Base-by-base conservation (phyloP, 2,113 vertebrate genomes). In the Cyprinodon brontotheroides region DNA sequence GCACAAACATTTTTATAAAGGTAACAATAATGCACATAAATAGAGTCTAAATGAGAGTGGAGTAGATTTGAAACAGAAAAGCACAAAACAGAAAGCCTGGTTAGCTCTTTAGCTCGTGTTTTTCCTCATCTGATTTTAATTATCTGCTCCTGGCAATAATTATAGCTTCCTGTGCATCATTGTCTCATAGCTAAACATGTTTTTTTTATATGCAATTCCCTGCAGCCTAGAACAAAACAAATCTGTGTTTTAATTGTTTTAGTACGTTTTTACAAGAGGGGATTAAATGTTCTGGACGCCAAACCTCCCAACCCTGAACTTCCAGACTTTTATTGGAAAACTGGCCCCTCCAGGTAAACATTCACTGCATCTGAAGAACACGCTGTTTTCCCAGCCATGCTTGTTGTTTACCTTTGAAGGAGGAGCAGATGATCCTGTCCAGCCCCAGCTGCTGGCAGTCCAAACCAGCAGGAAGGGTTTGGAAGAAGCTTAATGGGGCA, bases 401-500 rank as follows among this genome's bases (percentile, higher is more conserved):
- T 91, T 93, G 83, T 72, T 87, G 45, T 88, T 65, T 83, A 92
- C 87, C 82, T 68, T 85, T 70, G 13, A 37, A 41, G 17, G 82
- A 71, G 47, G 77, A 70, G 59, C 70, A 91, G 68, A 75, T 72
- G 2, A 93, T 75, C 70, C 89, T 71, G 41, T 57, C 67, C 60
- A 95, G 86, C 38, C 90, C 89, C 22, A 95, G 83, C 59, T 93
- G 92, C 68, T 88, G 81, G 93, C 90, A 95, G 78, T 93, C 83
- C 72, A 94, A 88, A 62, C 93, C 80, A 62, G 82, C 60, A 47
- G 92, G 91, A 29, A 94, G 78, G 11, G 87, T 90, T 63, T 70
- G 86, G 71, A 96, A 90, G 85, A 96, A 89, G 75, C 80, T 59
- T 36, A 75, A 70, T 39, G 89, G 86, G 8, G 77, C 71, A 76